Base-by-base conservation (phyloP, 2,113 vertebrate species). In the Papio anubis region DNA sequence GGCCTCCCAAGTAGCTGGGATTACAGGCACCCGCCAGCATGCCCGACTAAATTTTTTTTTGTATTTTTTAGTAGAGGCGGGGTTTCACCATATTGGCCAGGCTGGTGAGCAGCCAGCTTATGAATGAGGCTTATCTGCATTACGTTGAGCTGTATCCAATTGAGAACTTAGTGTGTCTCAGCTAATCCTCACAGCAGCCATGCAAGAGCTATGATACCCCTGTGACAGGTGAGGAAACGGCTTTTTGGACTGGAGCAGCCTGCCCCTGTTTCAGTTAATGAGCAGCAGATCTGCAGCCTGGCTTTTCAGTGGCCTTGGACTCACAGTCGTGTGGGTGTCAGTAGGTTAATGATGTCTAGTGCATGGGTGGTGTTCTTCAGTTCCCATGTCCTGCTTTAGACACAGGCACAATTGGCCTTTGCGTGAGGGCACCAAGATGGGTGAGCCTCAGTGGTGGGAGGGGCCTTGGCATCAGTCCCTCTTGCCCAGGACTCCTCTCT, bases 251-350 rank as follows among this genome's bases (percentile, higher is more conserved):
- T 84, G 85, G n/a, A 61, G 64, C 61, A 50, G 13, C 40, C 21
- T 80, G 35, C 83, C 40, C 2, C 0, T 13, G 75, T 14, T 88
- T 90, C 12, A 3, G 50, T 93, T 76, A 87, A 96, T n/a, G 45
- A 57, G 59, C 59, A 68, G 92, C 82, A 38, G 32, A 32, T 55
- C 32, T 45, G 23, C 25, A 55, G 12, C 48, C 61, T 55, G 48
- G 48, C 40, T 84, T 79, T 89, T 59, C 48, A 52, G 18, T 84
- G 70, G 90, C 66, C 66, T 85, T 91, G 97, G 82, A 68, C 78
- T 93, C 70, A 81, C 40, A 76, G 43, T 70, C 1, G 7, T 35
- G n/a, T 93, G 38, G 35, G 55, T 88, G 59, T 93, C 27, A 70
- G 87, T 30, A 40, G 48, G 66, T 92, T 85, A 82, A 72, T 89